Conservation (phyloP, 2,888 invertebrate species). For the Trachelus troglodyta region DNA sequence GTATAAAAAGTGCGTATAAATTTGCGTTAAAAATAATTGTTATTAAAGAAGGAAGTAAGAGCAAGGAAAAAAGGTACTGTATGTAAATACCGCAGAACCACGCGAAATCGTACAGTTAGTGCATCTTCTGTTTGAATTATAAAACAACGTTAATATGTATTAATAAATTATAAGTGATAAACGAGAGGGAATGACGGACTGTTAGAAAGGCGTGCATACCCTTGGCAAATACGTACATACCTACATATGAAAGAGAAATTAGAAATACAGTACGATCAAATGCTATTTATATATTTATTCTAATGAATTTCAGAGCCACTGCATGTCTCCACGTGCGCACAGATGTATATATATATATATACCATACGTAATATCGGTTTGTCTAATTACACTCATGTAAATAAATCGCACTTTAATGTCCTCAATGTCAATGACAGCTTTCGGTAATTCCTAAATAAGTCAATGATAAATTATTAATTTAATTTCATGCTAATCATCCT, state of each 20-base stretch:
- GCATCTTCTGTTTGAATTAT: background rate
- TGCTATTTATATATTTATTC: slow-evolving; percentile 25
- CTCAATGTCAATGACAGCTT: background rate
- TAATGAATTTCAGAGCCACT: slow-evolving; percentile 3
- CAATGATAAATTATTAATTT: background rate
- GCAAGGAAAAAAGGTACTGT: slow-evolving; percentile 2
- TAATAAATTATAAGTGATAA: background rate
- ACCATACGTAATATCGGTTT: background rate
- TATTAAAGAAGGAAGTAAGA: slow-evolving; percentile 6
- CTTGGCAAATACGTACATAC: background rate
- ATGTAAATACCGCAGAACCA: background rate
- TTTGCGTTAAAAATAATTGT: slow-evolving; percentile 16
- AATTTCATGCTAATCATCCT: background rate
- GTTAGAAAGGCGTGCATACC: background rate
- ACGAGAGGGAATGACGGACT: background rate
- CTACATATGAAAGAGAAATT: slow-evolving; percentile 6
- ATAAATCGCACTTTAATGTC: slow-evolving; percentile 20
- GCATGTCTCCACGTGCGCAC: background rate
- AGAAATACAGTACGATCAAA: slow-evolving; percentile 3
- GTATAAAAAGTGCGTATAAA: background rate
- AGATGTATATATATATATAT: background rate
- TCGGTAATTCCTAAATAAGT: background rate
- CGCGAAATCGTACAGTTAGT: background rate
- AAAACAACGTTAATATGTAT: background rate
- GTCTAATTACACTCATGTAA: slow-evolving; percentile 12